A percentile compares a stretch with the other conserved stretches of the same genome.
Conservation (phyloP, 2,888 invertebrate species). For the Philaethria dido region DNA sequence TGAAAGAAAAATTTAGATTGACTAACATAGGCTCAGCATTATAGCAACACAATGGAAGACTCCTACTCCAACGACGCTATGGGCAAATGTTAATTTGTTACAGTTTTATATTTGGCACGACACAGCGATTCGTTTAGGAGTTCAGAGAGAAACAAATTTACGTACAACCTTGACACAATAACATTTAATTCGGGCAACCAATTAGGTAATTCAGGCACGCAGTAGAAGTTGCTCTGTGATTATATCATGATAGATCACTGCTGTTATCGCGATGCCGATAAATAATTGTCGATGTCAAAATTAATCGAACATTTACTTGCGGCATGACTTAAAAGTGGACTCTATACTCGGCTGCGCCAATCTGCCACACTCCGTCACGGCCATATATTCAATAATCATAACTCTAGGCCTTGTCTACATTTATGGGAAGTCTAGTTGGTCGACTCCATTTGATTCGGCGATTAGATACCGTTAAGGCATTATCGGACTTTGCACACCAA, state of each 20-base stretch:
- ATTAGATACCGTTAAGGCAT: slow-evolving; percentile 43
- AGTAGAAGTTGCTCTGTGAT: slow-evolving; percentile 63
- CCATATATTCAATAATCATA: slow-evolving; percentile 32
- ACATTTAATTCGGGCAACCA: slow-evolving; percentile 72
- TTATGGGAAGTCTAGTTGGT: slow-evolving; percentile 39
- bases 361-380: slow-evolving; percentile 33
- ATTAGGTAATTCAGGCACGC: slow-evolving; percentile 65
- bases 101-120: slow-evolving; percentile 59
- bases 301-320: slow-evolving; percentile 40
- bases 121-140: slow-evolving; percentile 56
- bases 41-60: slow-evolving; percentile 46
- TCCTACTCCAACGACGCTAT: slow-evolving; percentile 36
- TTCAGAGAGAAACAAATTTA: slow-evolving; percentile 49
- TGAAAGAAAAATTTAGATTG: slow-evolving; percentile 8
- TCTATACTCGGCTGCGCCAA: slow-evolving; percentile 7
- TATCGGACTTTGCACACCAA: slow-evolving; percentile 55
- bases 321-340: slow-evolving; percentile 15
- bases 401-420: slow-evolving; percentile 39
- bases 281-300: slow-evolving; percentile 37
- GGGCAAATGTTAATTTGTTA: slow-evolving; percentile 52
- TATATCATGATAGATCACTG: slow-evolving; percentile 59
- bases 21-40: slow-evolving; percentile 6
- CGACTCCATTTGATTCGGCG: slow-evolving; percentile 34
- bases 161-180: slow-evolving; percentile 74
- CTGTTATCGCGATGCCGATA: slow-evolving; percentile 41